Percentiles rank a stretch among this genome's conserved stretches.
phyloP scores from a whole-genome alignment of 2,113 vertebrate species.

The Baryphthengus martii region DNA sequence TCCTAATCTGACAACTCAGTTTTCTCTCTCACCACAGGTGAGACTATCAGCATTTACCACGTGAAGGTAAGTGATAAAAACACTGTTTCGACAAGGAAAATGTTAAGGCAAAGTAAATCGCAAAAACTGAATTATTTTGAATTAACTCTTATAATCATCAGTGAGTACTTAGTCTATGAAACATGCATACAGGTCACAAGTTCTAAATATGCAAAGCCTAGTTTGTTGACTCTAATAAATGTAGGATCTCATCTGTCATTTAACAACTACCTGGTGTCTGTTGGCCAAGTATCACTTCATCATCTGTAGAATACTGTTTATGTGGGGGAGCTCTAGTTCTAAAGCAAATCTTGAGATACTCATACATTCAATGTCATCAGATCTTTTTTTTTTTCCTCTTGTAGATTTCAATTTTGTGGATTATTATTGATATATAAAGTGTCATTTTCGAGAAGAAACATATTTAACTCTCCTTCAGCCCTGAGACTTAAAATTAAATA shows the following conservation, averaged over 20 bases:
- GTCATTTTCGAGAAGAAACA: background rate
- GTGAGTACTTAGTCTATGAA: background rate
- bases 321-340: background rate
- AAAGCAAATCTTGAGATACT: background rate
- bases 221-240: conserved; percentile 44
- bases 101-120: background rate
- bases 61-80: background rate
- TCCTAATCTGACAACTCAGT: background rate
- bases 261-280: conserved; percentile 54
- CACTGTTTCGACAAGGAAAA: background rate
- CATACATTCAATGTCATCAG: background rate
- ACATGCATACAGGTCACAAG: background rate
- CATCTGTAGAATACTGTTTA: conserved; percentile 18
- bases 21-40: background rate
- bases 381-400: background rate
- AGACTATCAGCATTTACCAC: background rate
- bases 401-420: background rate
- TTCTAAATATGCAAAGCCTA: conserved; percentile 14
- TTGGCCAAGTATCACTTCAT: conserved; percentile 38
- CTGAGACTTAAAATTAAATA: background rate
- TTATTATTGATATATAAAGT: background rate
- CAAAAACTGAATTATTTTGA: background rate
- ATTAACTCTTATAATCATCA: background rate
- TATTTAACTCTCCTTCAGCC: background rate
- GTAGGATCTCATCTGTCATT: conserved; percentile 36